A percentile compares a stretch with the other conserved stretches of the same genome.
Conservation (phyloP, 2,888 invertebrate genomes). For the Apodemia mormo region DNA sequence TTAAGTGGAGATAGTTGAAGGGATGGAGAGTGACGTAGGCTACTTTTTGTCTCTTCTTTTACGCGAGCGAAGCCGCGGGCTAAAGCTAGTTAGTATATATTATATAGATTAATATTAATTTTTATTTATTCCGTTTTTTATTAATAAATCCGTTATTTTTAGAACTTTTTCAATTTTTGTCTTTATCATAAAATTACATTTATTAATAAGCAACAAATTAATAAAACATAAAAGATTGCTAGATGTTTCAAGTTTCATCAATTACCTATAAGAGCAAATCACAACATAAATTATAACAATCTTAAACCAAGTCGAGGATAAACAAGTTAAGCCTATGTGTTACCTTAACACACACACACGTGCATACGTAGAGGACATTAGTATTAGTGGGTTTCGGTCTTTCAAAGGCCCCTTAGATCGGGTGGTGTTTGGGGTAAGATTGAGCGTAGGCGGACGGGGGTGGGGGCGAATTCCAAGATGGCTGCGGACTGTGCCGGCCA, state of each 20-base stretch:
- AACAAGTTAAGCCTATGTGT: slow-evolving; percentile 46
- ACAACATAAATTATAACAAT: slow-evolving; percentile 19
- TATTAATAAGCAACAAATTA: not conserved
- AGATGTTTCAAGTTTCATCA: not conserved
- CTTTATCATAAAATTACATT: no score
- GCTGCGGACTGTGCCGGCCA: slow-evolving; percentile 77
- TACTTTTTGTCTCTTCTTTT: no score
- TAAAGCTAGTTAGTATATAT: no score
- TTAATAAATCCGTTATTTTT: no score
- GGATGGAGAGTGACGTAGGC: no score
- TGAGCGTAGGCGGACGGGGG: slow-evolving; percentile 66
- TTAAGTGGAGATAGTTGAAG: no score
- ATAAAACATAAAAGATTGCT: not conserved
- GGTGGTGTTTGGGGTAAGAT: slow-evolving; percentile 77
- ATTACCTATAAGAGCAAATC: not conserved
- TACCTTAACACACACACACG: slow-evolving; percentile 43
- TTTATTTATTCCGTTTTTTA: no score
- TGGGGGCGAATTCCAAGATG: slow-evolving; percentile 73
- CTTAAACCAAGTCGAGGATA: slow-evolving; percentile 46
- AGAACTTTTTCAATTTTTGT: no score
- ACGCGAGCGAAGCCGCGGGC: no score
- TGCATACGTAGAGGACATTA: slow-evolving; percentile 71
- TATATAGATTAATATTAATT: no score
- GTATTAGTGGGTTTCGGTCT: slow-evolving; percentile 80
- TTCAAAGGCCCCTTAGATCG: slow-evolving; percentile 77